These are phyloP conservation scores for Acanthosepion esculentum DNA, from an alignment of 2,888 invertebrate species.

Conservation along the genomic window DNA sequence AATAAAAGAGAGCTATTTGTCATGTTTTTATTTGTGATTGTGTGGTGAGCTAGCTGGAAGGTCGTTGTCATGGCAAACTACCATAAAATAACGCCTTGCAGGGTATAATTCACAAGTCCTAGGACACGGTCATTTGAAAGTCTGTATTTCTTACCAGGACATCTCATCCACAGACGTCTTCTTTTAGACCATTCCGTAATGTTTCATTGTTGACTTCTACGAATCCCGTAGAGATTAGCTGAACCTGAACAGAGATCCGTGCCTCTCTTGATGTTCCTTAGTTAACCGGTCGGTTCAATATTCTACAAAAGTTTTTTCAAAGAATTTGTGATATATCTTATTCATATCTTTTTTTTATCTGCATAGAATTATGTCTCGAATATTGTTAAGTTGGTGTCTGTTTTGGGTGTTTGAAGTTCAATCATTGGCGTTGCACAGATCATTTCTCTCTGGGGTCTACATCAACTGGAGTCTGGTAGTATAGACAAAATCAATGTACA, in stretches of 20 bases:
- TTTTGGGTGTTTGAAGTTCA: too few species aligned
- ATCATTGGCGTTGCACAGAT: too few species aligned
- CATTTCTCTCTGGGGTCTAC: too few species aligned
- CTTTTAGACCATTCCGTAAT: neutral
- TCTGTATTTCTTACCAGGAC: neutral
- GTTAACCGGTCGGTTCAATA: too few species aligned
- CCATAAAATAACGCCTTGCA: neutral
- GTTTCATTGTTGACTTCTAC: neutral
- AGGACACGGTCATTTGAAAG: neutral
- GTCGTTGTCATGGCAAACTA: neutral
- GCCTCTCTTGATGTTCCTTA: too few species aligned
- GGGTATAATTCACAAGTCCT: neutral
- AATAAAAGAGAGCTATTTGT: neutral
- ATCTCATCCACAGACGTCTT: neutral
- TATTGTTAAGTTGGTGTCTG: too few species aligned
- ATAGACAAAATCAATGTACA: too few species aligned
- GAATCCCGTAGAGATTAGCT: slow-evolving; percentile 1
- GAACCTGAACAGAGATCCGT: neutral
- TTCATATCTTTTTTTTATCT: too few species aligned
- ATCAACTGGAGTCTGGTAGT: too few species aligned
- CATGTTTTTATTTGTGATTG: neutral
- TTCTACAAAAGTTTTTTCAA: too few species aligned
- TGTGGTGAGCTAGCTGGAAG: neutral
- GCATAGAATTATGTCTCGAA: too few species aligned
- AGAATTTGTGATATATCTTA: too few species aligned